These are phyloP conservation scores for Drosophila algonquin DNA, from an alignment of 2,888 invertebrate species.

Conservation along the genomic window DNA sequence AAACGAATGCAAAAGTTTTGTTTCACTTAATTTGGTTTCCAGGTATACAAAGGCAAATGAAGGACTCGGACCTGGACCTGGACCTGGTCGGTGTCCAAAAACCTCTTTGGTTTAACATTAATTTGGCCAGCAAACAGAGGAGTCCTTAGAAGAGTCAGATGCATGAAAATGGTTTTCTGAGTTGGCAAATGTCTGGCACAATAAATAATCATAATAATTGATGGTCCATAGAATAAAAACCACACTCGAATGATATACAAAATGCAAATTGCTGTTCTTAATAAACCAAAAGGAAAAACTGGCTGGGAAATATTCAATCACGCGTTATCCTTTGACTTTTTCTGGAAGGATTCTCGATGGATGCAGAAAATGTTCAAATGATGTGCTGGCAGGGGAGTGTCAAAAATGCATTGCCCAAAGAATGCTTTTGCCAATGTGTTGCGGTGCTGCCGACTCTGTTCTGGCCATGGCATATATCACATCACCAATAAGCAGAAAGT, in stretches of 20 bases:
- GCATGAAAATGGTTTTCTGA: background rate
- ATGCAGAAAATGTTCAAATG: background rate
- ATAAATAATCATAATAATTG: background rate
- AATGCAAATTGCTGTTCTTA: background rate
- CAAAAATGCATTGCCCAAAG: slow-evolving; percentile 8
- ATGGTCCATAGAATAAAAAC: background rate
- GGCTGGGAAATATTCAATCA: background rate
- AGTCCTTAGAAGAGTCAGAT: slow-evolving; percentile 16
- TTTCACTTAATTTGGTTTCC: slow-evolving; percentile 24
- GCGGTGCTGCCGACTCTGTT: background rate
- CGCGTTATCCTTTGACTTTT: background rate
- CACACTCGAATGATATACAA: background rate
- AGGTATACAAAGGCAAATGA: background rate
- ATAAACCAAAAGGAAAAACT: background rate
- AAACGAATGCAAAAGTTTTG: slow-evolving; percentile 45
- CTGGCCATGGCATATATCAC: slow-evolving; percentile 10
- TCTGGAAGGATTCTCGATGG: background rate
- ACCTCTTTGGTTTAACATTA: slow-evolving; percentile 2
- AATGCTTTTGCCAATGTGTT: background rate
- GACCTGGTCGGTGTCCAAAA: background rate
- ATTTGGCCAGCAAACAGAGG: slow-evolving; percentile 7
- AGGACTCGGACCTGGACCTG: background rate
- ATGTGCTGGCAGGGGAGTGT: background rate
- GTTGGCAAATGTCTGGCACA: background rate
- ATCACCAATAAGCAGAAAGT: slow-evolving; percentile 22